Evolutionary conservation across 2,797 vertebrate genomes (phyloP).

Genomic region (Oophaga sylvatica): DNA sequence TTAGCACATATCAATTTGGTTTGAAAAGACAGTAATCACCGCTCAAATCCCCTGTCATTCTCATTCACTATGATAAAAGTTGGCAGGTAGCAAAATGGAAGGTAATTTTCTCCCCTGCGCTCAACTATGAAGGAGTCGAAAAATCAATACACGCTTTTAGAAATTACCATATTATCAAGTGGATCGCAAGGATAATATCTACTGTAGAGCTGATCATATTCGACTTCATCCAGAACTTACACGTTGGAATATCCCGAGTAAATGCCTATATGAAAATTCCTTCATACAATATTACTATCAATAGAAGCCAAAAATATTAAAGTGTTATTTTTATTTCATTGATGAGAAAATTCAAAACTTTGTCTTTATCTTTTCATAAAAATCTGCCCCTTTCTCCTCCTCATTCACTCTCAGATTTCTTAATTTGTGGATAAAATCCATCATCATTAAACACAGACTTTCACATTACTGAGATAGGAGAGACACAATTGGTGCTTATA

Average conservation of each 20-base stretch:
- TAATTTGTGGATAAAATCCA: too few relatives aligned
- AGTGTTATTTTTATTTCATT: too few relatives aligned
- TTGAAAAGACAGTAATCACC: slow-evolving; percentile 14
- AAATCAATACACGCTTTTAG: slow-evolving; percentile 7
- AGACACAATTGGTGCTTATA: too few relatives aligned
- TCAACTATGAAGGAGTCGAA: slow-evolving; percentile 8
- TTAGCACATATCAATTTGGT: slow-evolving; percentile 5
- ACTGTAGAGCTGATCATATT: neutral
- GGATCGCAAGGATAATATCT: neutral
- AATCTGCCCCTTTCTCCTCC: too few relatives aligned
- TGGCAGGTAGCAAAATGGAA: slow-evolving; percentile 1
- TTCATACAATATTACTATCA: too few relatives aligned
- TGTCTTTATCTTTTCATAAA: too few relatives aligned
- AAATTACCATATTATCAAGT: neutral
- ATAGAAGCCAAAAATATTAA: too few relatives aligned
- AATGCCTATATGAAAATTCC: too few relatives aligned
- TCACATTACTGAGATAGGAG: too few relatives aligned
- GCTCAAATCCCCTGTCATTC: neutral
- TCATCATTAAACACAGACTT: too few relatives aligned
- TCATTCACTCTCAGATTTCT: too few relatives aligned
- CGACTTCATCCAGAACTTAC: neutral
- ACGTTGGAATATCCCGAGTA: neutral
- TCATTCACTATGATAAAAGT: neutral
- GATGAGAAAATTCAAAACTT: too few relatives aligned
- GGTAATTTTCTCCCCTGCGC: neutral